These are phyloP conservation scores for Perca fluviatilis DNA, from an alignment of 2,113 vertebrate genomes.

Conservation along the genomic window DNA sequence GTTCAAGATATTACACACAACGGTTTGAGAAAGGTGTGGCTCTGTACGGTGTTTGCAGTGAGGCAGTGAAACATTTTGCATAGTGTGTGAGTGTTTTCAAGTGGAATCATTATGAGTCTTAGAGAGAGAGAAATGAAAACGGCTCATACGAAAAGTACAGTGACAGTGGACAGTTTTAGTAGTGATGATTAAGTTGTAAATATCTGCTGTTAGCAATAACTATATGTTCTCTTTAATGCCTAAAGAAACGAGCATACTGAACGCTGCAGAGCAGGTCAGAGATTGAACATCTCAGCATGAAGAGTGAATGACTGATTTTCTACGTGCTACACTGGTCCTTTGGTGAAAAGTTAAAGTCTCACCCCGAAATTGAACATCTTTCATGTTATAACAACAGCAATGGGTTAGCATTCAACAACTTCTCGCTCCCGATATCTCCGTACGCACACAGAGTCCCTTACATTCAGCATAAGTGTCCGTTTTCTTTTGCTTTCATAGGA, in stretches of 20 bases:
- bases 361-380: background rate
- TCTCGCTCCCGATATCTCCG: background rate
- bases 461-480: too few species aligned
- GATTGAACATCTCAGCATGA: background rate
- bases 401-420: slow-evolving; percentile 5
- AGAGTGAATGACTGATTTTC: background rate
- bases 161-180: background rate
- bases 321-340: background rate
- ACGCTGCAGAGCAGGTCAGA: slow-evolving; percentile 3
- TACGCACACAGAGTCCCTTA: background rate
- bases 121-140: slow-evolving; percentile 14
- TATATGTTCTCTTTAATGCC: background rate
- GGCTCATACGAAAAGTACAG: slow-evolving; percentile 1
- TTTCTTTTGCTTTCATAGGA: background rate
- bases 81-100: slow-evolving; percentile 68
- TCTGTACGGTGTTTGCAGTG: slow-evolving; percentile 50
- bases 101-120: slow-evolving; percentile 42
- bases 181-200: background rate
- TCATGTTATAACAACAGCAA: background rate
- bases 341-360: background rate
- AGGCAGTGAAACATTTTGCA: slow-evolving; percentile 72
- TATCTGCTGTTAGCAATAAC: background rate
- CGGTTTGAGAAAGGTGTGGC: slow-evolving; percentile 5
- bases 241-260: background rate
- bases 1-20: slow-evolving; percentile 35